Evolutionary conservation across 2,797 vertebrate genomes (phyloP), one percentile per base, ranked within the genome.

Genomic region (Toxotes lorentzi): DNA sequence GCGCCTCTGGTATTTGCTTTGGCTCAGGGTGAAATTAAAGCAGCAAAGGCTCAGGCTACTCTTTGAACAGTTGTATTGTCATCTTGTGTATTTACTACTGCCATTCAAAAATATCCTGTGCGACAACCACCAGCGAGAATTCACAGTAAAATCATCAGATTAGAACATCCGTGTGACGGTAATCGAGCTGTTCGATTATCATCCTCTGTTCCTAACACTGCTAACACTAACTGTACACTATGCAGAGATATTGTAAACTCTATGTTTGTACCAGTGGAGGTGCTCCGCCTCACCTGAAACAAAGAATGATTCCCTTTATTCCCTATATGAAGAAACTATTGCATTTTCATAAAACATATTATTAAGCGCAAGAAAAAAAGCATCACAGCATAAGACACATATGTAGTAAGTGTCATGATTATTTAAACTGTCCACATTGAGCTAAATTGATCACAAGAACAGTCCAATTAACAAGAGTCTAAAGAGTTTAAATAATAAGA

Each of bases 181-280:
- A 51, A 51, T 19, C 48, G 8, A 72, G 45, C 34, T 34, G 16
- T 17, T 3, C 43, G 38, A 69, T 54, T 2, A 21, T 57, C 11
- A 50, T 21, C 27, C 8, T 32, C 0, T 0, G 11, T 14, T 41
- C 57, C 27, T 54, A 12, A 54, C n/a, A n/a, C n/a, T 27, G 47
- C 7, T 48, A 51, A 51, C 4, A 51, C 5, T 53, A 6, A 27
- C 2, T 13, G 27, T 53, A 27, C 23, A 27, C 3, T 13, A n/a
- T 48, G 21, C 3, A 11, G 48, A 48, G 21, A 50, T 50, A 50
- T n/a, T 50, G n/a, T n/a, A 50, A 10, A 9, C 48, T 23, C 21
- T 10, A n/a, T 48, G 21, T 4, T 48, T 48, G 47, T 19, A 21
- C 7, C 45, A 8, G 17, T 47, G 45, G 17, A 47, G 6, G 17